phyloP scores from a whole-genome alignment of 2,113 vertebrate species.

The Neotragus pygmaeus region DNA sequence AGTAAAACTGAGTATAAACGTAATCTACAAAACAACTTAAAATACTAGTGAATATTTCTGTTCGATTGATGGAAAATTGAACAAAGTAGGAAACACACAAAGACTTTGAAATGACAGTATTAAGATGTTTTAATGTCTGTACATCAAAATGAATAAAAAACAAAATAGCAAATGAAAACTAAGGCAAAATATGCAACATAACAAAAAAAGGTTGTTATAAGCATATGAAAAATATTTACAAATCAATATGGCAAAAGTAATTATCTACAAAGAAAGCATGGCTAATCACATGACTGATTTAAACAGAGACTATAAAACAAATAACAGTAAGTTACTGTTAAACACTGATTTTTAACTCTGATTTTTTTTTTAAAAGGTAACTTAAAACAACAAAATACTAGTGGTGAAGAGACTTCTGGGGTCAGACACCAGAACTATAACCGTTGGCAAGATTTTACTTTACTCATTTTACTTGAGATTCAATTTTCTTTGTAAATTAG shows the following conservation, averaged over 20 bases:
- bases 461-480: not conserved
- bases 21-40: constrained; percentile 33
- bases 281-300: not conserved
- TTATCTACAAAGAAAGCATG: not conserved
- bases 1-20: constrained; percentile 24
- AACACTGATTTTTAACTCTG: no score
- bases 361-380: not conserved
- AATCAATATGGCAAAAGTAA: constrained; percentile 26
- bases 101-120: not conserved
- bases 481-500: constrained; percentile 38
- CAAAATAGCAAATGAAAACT: constrained; percentile 26
- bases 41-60: not conserved
- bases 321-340: constrained; percentile 12
- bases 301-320: constrained; percentile 26
- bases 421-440: not conserved
- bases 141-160: constrained; percentile 21
- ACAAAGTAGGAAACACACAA: not conserved
- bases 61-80: not conserved
- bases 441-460: not conserved
- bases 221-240: constrained; percentile 21
- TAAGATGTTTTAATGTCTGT: constrained; percentile 12
- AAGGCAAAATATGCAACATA: not conserved
- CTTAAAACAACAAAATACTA: constrained; percentile 39
- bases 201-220: constrained; percentile 9
- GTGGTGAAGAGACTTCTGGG: not conserved